Evolutionary conservation across 2,113 vertebrate genomes (phyloP).

Genomic region (Montifringilla adamsi): DNA sequence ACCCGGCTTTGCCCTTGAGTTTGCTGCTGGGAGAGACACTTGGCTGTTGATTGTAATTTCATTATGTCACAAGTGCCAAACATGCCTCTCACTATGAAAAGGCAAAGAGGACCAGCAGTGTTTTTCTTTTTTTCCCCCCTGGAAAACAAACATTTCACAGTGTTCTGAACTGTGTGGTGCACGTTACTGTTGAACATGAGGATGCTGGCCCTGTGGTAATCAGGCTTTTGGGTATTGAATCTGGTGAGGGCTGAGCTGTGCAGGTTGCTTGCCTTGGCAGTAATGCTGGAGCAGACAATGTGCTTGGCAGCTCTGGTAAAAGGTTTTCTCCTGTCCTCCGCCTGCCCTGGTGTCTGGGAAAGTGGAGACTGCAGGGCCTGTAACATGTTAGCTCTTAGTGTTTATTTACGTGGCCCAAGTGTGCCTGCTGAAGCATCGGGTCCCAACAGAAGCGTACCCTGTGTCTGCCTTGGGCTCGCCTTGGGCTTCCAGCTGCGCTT

Average conservation of each 20-base stretch:
- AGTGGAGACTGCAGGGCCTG: background rate
- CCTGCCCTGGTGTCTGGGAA: fast-evolving
- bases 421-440: fast-evolving
- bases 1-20: background rate
- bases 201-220: background rate
- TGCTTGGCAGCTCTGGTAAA: background rate
- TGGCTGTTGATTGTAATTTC: slow-evolving; percentile 34
- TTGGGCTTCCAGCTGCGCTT: fast-evolving
- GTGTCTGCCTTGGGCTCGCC: fast-evolving
- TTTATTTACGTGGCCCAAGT: background rate
- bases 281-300: background rate
- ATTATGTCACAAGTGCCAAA: slow-evolving; percentile 40
- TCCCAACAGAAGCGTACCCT: fast-evolving
- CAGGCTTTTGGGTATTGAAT: background rate
- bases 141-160: background rate
- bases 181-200: background rate
- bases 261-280: fast-evolving
- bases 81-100: slow-evolving; percentile 21
- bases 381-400: background rate
- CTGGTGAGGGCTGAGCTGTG: background rate
- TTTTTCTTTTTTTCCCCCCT: background rate
- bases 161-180: background rate
- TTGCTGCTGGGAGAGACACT: slow-evolving; percentile 24
- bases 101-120: slow-evolving; percentile 14
- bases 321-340: background rate